These are phyloP conservation scores for Chelidonichthys spinosus DNA, from an alignment of 2,797 vertebrate species.

Conservation along the genomic window DNA sequence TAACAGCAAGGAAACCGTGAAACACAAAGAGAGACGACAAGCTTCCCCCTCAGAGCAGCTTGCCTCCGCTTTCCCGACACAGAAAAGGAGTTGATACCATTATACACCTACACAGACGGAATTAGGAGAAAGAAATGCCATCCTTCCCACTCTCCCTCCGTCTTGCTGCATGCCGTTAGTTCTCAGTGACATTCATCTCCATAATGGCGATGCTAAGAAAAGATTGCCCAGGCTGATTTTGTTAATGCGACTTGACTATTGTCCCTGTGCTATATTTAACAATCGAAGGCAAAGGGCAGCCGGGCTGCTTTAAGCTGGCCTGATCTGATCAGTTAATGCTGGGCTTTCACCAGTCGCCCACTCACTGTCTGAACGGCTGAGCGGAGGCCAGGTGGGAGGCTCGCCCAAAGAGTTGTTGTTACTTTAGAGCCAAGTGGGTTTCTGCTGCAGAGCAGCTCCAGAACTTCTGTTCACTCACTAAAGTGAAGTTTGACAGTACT, in stretches of 20 bases:
- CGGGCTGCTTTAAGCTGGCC: conserved; percentile 44
- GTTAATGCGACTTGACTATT: conserved; percentile 69
- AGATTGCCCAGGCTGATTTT: conserved; percentile 67
- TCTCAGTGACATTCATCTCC: conserved; percentile 65
- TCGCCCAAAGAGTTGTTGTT: conserved; percentile 41
- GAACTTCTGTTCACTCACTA: conserved; percentile 33
- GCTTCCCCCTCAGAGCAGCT: conserved; percentile 38
- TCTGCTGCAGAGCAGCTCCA: conserved; percentile 45
- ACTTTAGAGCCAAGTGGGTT: conserved; percentile 44
- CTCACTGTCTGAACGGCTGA: conserved; percentile 54
- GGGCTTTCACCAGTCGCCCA: conserved; percentile 60
- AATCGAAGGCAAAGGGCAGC: conserved; percentile 35
- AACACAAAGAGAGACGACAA: conserved; percentile 55
- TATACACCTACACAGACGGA: conserved; percentile 58
- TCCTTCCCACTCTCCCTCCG: conserved; percentile 44
- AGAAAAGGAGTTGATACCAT: conserved; percentile 50
- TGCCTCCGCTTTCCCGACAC: conserved; percentile 36
- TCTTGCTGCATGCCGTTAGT: conserved; percentile 39
- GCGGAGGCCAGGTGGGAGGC: conserved; percentile 19
- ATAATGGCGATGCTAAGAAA: conserved; percentile 65
- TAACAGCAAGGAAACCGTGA: conserved; percentile 41
- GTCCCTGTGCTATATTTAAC: conserved; percentile 74
- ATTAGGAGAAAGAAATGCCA: conserved; percentile 5
- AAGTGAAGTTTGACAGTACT: conserved; percentile 24
- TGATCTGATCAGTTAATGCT: conserved; percentile 55